A percentile compares a stretch with the other conserved stretches of the same genome.
Evolutionary conservation across 2,888 invertebrate species (phyloP).

Genomic region (Clusia tigrina): DNA sequence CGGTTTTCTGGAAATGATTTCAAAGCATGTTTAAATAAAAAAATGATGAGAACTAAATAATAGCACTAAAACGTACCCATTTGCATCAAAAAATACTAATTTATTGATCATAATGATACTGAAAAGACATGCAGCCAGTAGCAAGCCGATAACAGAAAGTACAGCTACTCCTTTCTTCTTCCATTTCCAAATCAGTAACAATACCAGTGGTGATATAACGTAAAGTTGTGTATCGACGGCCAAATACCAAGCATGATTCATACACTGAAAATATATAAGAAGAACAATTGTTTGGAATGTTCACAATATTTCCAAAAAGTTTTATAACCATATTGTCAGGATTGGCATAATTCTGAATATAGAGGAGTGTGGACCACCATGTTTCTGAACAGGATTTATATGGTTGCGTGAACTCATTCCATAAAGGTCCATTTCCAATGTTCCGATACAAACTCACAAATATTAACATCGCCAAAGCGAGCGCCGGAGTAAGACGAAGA

Average conservation of each 20-base stretch:
- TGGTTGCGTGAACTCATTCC: slow-evolving; percentile 54
- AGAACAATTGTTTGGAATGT: slow-evolving; percentile 38
- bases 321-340: slow-evolving; percentile 47
- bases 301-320: too few relatives aligned
- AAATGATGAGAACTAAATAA: neutral
- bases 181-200: slow-evolving; percentile 64
- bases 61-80: slow-evolving; percentile 14
- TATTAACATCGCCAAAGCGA: slow-evolving; percentile 66
- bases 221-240: slow-evolving; percentile 69
- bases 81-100: slow-evolving; percentile 35
- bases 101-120: slow-evolving; percentile 46
- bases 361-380: slow-evolving; percentile 66
- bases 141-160: slow-evolving; percentile 41
- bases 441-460: slow-evolving; percentile 65
- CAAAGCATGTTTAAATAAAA: neutral
- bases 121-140: slow-evolving; percentile 50
- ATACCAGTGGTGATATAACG: slow-evolving; percentile 66
- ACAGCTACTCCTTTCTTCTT: slow-evolving; percentile 41
- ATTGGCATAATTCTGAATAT: slow-evolving; percentile 65
- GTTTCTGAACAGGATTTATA: slow-evolving; percentile 54
- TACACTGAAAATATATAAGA: slow-evolving; percentile 57
- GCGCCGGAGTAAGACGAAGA: slow-evolving; percentile 67
- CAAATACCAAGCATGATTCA: slow-evolving; percentile 68
- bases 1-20: slow-evolving; percentile 31
- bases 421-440: slow-evolving; percentile 66